Evolutionary conservation across 2,113 vertebrate species (phyloP), one percentile per base, ranked within the genome.

Genomic region (Cathartes aura): DNA sequence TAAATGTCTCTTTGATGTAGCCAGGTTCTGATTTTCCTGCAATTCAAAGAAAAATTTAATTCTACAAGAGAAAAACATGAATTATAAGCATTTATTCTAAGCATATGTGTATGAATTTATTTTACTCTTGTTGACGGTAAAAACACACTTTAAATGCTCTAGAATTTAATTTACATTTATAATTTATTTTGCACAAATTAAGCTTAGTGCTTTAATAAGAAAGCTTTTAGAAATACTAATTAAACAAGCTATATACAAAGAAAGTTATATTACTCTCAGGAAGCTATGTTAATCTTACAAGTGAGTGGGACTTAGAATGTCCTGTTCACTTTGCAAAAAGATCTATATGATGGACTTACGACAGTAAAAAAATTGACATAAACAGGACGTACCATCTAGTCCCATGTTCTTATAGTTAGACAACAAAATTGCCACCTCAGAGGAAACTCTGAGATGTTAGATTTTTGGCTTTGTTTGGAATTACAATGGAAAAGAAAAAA

Each of bases 1-100:
- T 94, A 30, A 98, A 47, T 1, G 99, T 98, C 45, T 96, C 90
- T 87, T 97, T 98, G 34, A 97, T 20, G 59, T 87, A 98, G 7
- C 96, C 93, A 42, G 97, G 97, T 42, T 83, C 43, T 4, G 47
- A 72, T 85, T 85, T 95, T 12, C 96, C 99, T 99, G 15, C 9
- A 93, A 78, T 78, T 60, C 53, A 90, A 76, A 93, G 36, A 45
- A 83, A 92, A 92, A n/a, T 7, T 5, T 3, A 45, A 20, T 38
- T 87, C n/a, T 79, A 1, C 12, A 19, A 24, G 27, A 82, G 7
- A 71, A 75, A 82, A 79, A 16, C 3, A 47, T n/a, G 9, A 63
- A 79, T 8, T 2, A 32, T 16, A 75, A 82, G 20, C 60, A 72
- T 63, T 82, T 78, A 53, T 38, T 85, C 34, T 68, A 67, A 64